Percentiles rank a stretch among this genome's conserved stretches.
Conservation (phyloP, 1,140 invertebrate species). For the Drosophila sucinea region DNA sequence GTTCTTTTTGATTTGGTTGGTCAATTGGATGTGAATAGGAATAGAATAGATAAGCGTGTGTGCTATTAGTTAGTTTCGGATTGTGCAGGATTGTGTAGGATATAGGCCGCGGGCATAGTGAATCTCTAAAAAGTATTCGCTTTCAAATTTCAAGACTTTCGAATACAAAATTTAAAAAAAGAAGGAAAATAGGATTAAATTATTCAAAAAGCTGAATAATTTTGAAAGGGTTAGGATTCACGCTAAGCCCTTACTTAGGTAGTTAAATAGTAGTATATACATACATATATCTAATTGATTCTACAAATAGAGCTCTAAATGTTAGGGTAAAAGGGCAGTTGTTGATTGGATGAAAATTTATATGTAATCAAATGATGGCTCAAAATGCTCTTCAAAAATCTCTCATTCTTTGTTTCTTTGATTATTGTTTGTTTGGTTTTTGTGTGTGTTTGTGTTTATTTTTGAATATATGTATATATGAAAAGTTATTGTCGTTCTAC, state of each 20-base stretch:
- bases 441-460: constrained; percentile 23
- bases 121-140: neutral
- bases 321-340: neutral
- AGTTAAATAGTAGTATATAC: neutral
- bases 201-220: constrained; percentile 18
- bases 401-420: neutral
- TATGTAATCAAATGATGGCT: neutral
- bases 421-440: constrained; percentile 33
- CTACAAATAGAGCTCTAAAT: neutral
- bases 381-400: constrained; percentile 27
- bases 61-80: neutral
- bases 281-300: neutral
- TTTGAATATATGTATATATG: constrained; percentile 71
- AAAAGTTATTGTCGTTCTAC: constrained; percentile 75
- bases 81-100: constrained; percentile 7
- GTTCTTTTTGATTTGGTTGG: constrained; percentile 16
- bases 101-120: neutral
- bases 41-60: constrained; percentile 7
- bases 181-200: too few relatives aligned
- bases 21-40: constrained; percentile 3
- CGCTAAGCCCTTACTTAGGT: constrained; percentile 5
- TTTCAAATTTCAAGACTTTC: neutral
- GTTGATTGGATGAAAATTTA: neutral
- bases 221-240: constrained; percentile 25
- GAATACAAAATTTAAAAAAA: too few relatives aligned